A percentile compares a stretch with the other conserved stretches of the same genome.
Evolutionary conservation across 2,888 invertebrate genomes (phyloP).

Genomic region (Acleris sparsana): DNA sequence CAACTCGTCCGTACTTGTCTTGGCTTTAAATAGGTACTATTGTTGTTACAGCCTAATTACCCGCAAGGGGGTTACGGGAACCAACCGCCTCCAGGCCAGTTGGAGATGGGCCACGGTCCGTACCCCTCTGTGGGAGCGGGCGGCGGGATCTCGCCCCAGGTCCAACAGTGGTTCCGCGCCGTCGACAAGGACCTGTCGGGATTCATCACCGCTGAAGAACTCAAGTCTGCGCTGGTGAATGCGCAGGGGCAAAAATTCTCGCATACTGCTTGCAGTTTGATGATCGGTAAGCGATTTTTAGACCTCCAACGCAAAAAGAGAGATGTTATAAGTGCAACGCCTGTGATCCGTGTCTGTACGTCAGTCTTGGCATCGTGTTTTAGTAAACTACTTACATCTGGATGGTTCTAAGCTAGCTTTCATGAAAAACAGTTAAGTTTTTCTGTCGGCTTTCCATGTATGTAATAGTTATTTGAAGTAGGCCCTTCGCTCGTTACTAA

Average conservation of each 20-base stretch:
- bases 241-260: slow-evolving; percentile 93
- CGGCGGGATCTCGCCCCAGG: slow-evolving; percentile 86
- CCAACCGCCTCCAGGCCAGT: slow-evolving; percentile 47
- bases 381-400: no score
- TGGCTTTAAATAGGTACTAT: not conserved
- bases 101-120: slow-evolving; percentile 78
- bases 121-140: slow-evolving; percentile 79
- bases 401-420: no score
- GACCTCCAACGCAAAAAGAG: no score
- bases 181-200: slow-evolving; percentile 94
- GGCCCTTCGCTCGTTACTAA: no score
- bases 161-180: slow-evolving; percentile 92
- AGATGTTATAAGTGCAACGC: no score
- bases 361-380: no score
- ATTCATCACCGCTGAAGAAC: slow-evolving; percentile 89
- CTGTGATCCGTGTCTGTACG: no score
- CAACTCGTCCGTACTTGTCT: no score
- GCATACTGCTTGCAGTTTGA: slow-evolving; percentile 91
- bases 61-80: slow-evolving; percentile 46
- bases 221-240: slow-evolving; percentile 92
- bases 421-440: no score
- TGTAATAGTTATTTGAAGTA: no score
- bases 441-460: no score
- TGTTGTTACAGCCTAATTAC: slow-evolving; percentile 43
- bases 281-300: slow-evolving; percentile 87